Evolutionary conservation across 2,113 vertebrate species (phyloP), one percentile per base, ranked within the genome.

Genomic region (Microcebus griseorufus): DNA sequence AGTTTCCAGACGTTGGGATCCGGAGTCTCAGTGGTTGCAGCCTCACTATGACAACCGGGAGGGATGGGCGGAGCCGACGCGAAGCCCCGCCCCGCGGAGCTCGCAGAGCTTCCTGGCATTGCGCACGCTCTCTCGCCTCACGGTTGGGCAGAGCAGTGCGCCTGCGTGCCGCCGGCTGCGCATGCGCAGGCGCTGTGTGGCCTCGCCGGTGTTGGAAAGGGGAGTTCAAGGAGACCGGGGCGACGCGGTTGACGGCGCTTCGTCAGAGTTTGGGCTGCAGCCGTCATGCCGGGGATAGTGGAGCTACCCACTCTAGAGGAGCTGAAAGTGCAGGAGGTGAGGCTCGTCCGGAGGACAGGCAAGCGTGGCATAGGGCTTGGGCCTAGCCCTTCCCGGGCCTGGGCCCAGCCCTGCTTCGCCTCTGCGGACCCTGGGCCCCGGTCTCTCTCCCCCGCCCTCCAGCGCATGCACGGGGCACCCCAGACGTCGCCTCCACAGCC

Each of bases 291-390:
- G 37, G 97, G 98, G 5, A 96, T 97, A 51, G 53, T 99, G 97
- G 98, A 99, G 34, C 34, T 99, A 18, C 99, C 99, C 9, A 70
- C 98, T 6, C 25, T 98, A 90, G 98, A 99, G 98, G 99, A 99
- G 88, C 99, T 99, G 80, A 99, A 98, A 4, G 99, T 99, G 94
- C 98, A 98, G 22, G 99, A 99, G 99, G 99, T 99, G 98, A 99
- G 99, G 72, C 51, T 90, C 17, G 45, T 79, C 18, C 29, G 37
- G 51, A 95, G 82, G 78, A 84, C 92, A 62, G 84, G 95, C 95
- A 58, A 51, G 83, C 85, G 60, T 87, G 96, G 76, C 67, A 4
- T 14, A 27, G 55, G 93, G 48, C 48, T 64, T 55, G 53, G 95
- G 94, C 87, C 90, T 23, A 78, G 42, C 25, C n/a, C 18, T 2